phyloP scores from a whole-genome alignment of 2,797 vertebrate genomes.

The Pithecia hirsuta region DNA sequence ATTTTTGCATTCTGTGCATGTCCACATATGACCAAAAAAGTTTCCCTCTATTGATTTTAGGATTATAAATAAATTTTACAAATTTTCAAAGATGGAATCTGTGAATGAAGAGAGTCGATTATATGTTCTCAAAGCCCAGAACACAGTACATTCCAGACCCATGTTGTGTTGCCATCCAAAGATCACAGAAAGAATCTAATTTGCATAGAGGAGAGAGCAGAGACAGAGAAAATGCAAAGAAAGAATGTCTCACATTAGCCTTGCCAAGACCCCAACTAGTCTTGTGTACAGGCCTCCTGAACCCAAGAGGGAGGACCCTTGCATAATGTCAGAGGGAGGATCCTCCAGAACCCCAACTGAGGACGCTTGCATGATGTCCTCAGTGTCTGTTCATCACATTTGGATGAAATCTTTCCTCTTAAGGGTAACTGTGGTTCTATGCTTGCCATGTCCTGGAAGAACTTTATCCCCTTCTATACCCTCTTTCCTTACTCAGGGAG shows the following conservation, averaged over 20 bases:
- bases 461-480: no score
- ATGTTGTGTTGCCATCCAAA: background rate
- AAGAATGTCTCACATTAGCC: background rate
- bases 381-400: background rate
- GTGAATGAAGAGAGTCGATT: background rate
- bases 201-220: background rate
- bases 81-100: background rate
- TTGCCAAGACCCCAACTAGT: background rate
- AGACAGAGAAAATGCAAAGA: background rate
- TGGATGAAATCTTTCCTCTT: background rate
- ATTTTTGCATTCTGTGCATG: background rate
- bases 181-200: background rate
- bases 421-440: background rate
- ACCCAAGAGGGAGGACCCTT: no score
- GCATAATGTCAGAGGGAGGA: background rate
- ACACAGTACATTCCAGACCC: background rate
- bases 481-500: background rate
- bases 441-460: background rate
- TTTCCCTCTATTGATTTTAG: background rate
- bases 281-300: no score
- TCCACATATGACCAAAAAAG: background rate
- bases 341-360: background rate
- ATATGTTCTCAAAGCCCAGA: background rate
- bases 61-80: background rate
- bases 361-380: background rate